These are phyloP conservation scores for Acanthosoma haemorrhoidale DNA, from an alignment of 2,888 invertebrate species.

Conservation along the genomic window DNA sequence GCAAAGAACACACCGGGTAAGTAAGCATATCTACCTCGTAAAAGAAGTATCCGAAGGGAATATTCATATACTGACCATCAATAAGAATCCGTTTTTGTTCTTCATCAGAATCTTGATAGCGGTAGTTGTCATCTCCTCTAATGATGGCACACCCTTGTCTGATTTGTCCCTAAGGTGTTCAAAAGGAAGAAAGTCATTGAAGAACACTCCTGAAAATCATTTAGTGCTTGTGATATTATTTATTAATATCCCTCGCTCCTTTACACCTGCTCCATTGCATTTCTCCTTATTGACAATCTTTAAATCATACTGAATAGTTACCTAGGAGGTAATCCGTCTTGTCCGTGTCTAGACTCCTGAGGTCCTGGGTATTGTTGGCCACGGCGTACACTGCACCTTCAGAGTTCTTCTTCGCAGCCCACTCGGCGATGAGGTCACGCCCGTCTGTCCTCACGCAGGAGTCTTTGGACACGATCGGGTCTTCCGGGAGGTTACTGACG, in stretches of 20 bases:
- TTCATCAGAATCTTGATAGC: conserved; percentile 66
- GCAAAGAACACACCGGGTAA: neutral
- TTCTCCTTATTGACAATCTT: no score
- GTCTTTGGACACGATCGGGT: conserved; percentile 57
- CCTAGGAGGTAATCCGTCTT: conserved; percentile 73
- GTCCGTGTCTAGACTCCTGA: conserved; percentile 55
- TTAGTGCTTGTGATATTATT: no score
- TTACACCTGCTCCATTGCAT: no score
- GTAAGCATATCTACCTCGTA: no score
- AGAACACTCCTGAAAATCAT: conserved; percentile 61
- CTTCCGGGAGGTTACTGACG: conserved; percentile 50
- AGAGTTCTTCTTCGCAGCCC: conserved; percentile 58
- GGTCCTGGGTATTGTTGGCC: conserved; percentile 59
- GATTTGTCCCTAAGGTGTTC: conserved; percentile 63
- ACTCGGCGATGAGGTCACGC: conserved; percentile 65
- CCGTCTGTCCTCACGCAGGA: conserved; percentile 67
- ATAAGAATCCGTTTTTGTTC: conserved; percentile 61
- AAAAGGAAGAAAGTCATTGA: conserved; percentile 70
- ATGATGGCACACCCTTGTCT: conserved; percentile 66
- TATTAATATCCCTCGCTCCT: no score
- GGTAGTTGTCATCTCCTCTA: conserved; percentile 71
- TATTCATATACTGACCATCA: conserved; percentile 64
- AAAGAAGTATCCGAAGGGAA: no score
- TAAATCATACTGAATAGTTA: no score
- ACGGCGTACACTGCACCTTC: conserved; percentile 55